Base-by-base conservation (phyloP, 2,797 vertebrate species). In the Malurus leucopterus region DNA sequence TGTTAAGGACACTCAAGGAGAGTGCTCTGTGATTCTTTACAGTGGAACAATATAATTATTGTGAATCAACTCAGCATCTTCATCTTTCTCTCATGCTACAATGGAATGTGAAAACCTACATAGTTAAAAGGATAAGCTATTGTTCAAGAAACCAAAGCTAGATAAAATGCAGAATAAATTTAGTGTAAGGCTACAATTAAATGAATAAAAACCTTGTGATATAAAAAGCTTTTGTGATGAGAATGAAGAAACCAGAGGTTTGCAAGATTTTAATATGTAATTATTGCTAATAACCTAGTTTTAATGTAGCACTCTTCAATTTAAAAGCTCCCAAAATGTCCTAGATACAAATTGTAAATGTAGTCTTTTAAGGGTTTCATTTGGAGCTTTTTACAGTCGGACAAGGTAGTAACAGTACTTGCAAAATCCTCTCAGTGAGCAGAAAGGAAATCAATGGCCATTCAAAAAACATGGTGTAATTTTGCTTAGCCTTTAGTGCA, bases 131-230 rank as follows among this genome's bases (percentile, higher is more conserved):
- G 49, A 84, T 75, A 82, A 90, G 53, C 73, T 94, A 86, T 94
- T 95, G 88, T 95, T 92, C 57, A 74, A 89, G 88, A 75, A 80
- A 69, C 29, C 1, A 10, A 80, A 88, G 72, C 59, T 46, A 81
- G 73, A 59, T 44, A 64, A 86, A 91, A 86, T 32, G 32, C 59
- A 79, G 83, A 59, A 78, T 30, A 57, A 86, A 53, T 86, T 89
- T 92, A 72, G 67, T n/a, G 27, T 76, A 92, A 95, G 74, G 85
- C 53, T 93, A 82, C 73, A 93, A 95, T 93, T 94, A 94, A 89
- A 78, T 59, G 29, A 67, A 86, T 76, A 92, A 95, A 91, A 88
- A 46, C 30, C n/a, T 91, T 81, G 59, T 9, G 34, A 67, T 92
- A 93, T 75, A 75, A 93, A 93, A 91, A 88, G 58, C 80, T 84